Evolutionary conservation across 2,888 invertebrate species (phyloP), one percentile per base, ranked within the genome.

Genomic region (Caenorhabditis becei): DNA sequence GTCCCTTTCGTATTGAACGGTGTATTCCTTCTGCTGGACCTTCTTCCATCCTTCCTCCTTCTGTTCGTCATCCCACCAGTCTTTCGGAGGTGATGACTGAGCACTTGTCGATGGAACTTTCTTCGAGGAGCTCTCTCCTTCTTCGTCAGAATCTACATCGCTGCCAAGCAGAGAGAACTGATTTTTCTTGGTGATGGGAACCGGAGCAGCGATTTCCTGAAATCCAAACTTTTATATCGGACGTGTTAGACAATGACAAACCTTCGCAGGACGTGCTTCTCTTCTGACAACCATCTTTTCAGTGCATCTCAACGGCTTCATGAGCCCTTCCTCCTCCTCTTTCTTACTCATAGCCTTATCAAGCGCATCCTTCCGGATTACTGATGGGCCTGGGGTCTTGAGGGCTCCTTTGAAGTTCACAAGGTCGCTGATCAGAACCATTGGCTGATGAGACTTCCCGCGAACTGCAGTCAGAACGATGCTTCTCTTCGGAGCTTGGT

Each of bases 401-500:
- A 86, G 44, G 16, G 82, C 82, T 14, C 82, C 80, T 35, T 83
- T 82, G 69, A 78, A 87, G 63, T 86, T 87, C 56, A 80, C 66
- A 23, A 87, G 58, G 0, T 83, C 82, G 7, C 81, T 79, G 32
- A 87, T 83, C 8, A 86, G 69, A 16, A 87, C 66, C 11, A 82
- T 59, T 2, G 87, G 87, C 18, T 71, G 62, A 44, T 82, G 79
- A 14, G 81, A 77, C 24, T 77, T 71, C 24, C 85, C 85, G 24
- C 87, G 91, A 65, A 86, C 77, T n/a, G 92, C 92, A 5, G 91
- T 92, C 20, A 91, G 91, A 4, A 92, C 91, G 3, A 97, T 95
- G 92, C 97, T 97, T 82, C 97, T 93, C 91, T 97, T 96, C 0
- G 97, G 97, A 91, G 97, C 97, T 23, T 95, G 94, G 92, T 98